Evolutionary conservation across 2,888 invertebrate genomes (phyloP).

Genomic region (Electrophaes corylata): DNA sequence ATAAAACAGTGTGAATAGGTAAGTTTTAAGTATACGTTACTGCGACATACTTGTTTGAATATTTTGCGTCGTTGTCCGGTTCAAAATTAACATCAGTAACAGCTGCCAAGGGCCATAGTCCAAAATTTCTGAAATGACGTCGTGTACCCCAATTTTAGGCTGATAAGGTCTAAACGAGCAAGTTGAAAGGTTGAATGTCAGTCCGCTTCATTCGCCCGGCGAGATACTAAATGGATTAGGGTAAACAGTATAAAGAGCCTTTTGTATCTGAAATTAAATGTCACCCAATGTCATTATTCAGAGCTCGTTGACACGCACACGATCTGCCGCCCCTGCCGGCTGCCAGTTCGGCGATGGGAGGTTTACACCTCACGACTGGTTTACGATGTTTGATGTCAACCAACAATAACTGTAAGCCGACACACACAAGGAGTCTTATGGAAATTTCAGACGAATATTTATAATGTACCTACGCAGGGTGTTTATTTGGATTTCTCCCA

Average conservation of each 20-base stretch:
- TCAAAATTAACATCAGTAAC: neutral
- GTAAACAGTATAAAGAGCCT: conserved; percentile 81
- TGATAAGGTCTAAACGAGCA: conserved; percentile 36
- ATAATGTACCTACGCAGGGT: too few species aligned
- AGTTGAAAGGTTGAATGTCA: conserved; percentile 61
- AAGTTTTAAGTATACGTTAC: too few species aligned
- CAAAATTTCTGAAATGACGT: conserved; percentile 23
- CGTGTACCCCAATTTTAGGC: conserved; percentile 21
- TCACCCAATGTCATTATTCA: conserved; percentile 81
- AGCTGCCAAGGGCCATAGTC: conserved; percentile 10
- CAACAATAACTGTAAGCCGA: neutral
- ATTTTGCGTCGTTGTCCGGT: too few species aligned
- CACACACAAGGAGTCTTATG: too few species aligned
- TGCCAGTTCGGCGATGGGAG: conserved; percentile 21
- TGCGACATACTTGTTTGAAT: too few species aligned
- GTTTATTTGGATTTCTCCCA: too few species aligned
- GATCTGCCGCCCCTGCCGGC: conserved; percentile 56
- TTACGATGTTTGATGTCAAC: neutral
- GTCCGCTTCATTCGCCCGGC: conserved; percentile 47
- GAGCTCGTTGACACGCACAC: conserved; percentile 69
- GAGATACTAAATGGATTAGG: conserved; percentile 71
- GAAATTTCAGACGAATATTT: too few species aligned
- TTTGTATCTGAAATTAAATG: conserved; percentile 83
- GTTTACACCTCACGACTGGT: conserved; percentile 48
- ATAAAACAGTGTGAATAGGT: too few species aligned